Base-by-base conservation (phyloP, 2,797 vertebrate genomes). In the Enteromius anoplus region DNA sequence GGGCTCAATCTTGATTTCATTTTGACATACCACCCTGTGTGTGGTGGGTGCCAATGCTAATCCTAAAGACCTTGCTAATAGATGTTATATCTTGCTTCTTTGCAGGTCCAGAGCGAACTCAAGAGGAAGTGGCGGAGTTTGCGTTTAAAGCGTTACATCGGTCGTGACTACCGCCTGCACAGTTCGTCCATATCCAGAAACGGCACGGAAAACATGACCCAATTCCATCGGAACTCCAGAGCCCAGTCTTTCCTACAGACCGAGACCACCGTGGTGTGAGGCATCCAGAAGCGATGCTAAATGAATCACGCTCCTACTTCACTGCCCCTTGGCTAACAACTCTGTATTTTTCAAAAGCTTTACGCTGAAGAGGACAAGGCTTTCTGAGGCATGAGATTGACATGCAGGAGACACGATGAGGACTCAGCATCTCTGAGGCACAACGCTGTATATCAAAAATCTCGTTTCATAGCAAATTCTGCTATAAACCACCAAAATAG, bases 191-290 rank as follows among this genome's bases (percentile, higher is more conserved):
- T 93, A 60, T 96, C 95, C 82, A 92, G 89, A 6, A 96, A 95
- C 0, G 96, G 95, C 37, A 92, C 91, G 0, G 96, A 97, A 17
- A 93, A 91, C 5, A 82, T 90, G 2, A 73, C 93, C 15, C 95
- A 92, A 10, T 90, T 92, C 12, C 94, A 92, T 86, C 90, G 95
- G 0, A 93, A 93, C 89, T 94, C 93, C 72, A 90, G 96, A 19
- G 92, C 97, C 17, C 96, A 94, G 83, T 98, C 98, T 78, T 95
- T 97, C 89, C 92, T 97, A 90, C 98, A 98, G 93, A 98, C 97
- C 0, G 98, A 99, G 93, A 97, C 96, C 89, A 94, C 95, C 0
- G 84, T 96, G 89, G 93, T 98, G 89, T 98, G 93, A 97, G 84
- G 45, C 34, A 70, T 8, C 53, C n/a, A 78, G 75, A 85, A 60